A percentile compares a stretch with the other conserved stretches of the same genome.
Evolutionary conservation across 2,888 invertebrate species (phyloP).

Genomic region (Imbricaverruca yamaguchii): DNA sequence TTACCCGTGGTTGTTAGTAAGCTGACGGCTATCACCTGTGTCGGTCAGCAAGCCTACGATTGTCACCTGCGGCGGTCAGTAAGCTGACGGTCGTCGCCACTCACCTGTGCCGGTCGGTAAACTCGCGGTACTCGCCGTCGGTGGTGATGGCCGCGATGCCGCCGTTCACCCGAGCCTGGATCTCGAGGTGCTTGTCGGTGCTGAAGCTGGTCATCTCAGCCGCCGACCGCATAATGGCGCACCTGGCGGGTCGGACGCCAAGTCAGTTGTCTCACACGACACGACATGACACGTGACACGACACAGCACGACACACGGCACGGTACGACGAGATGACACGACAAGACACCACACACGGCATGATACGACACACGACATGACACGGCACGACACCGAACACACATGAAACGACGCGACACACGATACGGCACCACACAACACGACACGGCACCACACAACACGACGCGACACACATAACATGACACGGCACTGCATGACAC

Average conservation of each 20-base stretch:
- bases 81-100: constrained; percentile 25
- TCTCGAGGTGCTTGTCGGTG: constrained; percentile 29
- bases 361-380: too few relatives aligned
- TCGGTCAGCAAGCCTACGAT: too few relatives aligned
- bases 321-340: constrained; percentile 10
- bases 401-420: too few relatives aligned
- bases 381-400: constrained; percentile 31
- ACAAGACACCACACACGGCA: too few relatives aligned
- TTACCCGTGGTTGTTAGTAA: too few relatives aligned
- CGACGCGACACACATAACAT: too few relatives aligned
- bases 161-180: constrained; percentile 34
- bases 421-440: too few relatives aligned
- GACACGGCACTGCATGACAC: too few relatives aligned
- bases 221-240: constrained; percentile 30
- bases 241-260: constrained; percentile 23
- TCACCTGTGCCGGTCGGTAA: constrained; percentile 41
- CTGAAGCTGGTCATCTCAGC: constrained; percentile 32
- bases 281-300: background rate
- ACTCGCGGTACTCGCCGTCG: constrained; percentile 41
- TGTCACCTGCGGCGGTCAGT: too few relatives aligned
- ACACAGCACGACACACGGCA: too few relatives aligned
- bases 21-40: too few relatives aligned
- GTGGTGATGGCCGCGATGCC: constrained; percentile 39
- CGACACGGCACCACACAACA: too few relatives aligned
- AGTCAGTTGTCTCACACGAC: background rate